These are phyloP conservation scores for Semicossyphus pulcher DNA, from an alignment of 2,113 vertebrate species.

Conservation along the genomic window DNA sequence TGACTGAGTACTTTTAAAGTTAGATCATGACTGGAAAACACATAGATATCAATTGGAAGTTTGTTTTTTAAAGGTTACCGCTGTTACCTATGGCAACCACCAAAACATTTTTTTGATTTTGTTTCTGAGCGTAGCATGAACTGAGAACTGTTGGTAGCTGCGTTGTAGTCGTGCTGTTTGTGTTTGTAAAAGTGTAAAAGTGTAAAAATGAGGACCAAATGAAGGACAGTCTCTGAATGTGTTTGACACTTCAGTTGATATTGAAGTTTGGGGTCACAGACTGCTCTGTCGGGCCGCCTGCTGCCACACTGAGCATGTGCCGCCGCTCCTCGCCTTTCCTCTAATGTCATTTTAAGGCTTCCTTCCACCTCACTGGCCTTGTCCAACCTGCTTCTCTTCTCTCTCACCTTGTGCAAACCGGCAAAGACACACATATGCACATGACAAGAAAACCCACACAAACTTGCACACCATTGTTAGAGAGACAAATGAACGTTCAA, in stretches of 20 bases:
- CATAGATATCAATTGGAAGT: slow-evolving; percentile 38
- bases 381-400: slow-evolving; percentile 7
- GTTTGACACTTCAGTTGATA: background rate
- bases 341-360: slow-evolving; percentile 21
- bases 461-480: background rate
- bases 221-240: background rate
- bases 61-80: slow-evolving; percentile 33
- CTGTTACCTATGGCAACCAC: background rate
- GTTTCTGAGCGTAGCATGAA: slow-evolving; percentile 9
- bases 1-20: slow-evolving; percentile 57
- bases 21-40: slow-evolving; percentile 49
- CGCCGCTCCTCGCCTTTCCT: slow-evolving; percentile 1
- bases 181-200: slow-evolving; percentile 1
- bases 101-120: slow-evolving; percentile 12
- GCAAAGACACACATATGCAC: too few relatives aligned
- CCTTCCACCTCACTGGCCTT: background rate
- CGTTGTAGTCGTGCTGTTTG: background rate
- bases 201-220: slow-evolving; percentile 7
- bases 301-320: slow-evolving; percentile 23
- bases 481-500: background rate
- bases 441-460: slow-evolving; percentile 6
- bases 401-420: background rate
- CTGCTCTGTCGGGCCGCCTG: slow-evolving; percentile 25
- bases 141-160: background rate
- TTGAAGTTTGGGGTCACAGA: slow-evolving; percentile 8